phyloP scores from a whole-genome alignment of 2,797 vertebrate species.

The Cuniculus paca region DNA sequence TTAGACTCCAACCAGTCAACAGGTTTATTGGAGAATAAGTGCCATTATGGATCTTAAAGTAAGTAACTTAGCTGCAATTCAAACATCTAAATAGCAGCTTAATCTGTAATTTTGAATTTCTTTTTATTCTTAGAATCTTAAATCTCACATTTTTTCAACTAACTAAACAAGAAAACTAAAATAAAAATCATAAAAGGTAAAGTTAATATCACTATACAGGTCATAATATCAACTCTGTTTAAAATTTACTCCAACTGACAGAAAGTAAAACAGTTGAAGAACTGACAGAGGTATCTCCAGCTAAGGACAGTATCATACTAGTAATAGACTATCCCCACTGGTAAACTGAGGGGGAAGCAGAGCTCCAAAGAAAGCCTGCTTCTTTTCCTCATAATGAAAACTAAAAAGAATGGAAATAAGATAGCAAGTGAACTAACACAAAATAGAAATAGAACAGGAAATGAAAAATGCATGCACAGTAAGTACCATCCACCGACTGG shows the following conservation, averaged over 20 bases:
- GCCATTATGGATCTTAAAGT: not conserved
- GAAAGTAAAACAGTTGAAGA: conserved; percentile 4
- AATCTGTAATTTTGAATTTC: not conserved
- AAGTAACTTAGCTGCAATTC: not conserved
- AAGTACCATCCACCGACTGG: not conserved
- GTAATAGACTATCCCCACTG: not conserved
- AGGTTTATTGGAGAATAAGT: conserved; percentile 9
- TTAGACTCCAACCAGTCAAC: not conserved
- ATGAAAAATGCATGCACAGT: conserved; percentile 38
- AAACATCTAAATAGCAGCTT: conserved; percentile 3
- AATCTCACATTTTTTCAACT: not conserved
- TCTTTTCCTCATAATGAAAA: conserved; percentile 31
- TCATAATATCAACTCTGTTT: conserved; percentile 32
- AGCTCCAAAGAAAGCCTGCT: not conserved
- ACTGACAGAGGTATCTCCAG: not conserved
- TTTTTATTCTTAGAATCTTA: not conserved
- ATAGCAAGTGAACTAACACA: conserved; percentile 17
- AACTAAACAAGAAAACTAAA: conserved; percentile 16
- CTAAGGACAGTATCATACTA: not conserved
- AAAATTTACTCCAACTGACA: conserved; percentile 9
- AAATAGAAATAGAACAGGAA: conserved; percentile 65
- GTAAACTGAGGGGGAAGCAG: conserved; percentile 18
- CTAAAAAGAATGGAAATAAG: conserved; percentile 38
- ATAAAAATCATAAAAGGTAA: not conserved
- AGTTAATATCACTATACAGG: not conserved